Evolutionary conservation across 2,888 invertebrate species (phyloP).

Genomic region (Pristionchus exspectatus): DNA sequence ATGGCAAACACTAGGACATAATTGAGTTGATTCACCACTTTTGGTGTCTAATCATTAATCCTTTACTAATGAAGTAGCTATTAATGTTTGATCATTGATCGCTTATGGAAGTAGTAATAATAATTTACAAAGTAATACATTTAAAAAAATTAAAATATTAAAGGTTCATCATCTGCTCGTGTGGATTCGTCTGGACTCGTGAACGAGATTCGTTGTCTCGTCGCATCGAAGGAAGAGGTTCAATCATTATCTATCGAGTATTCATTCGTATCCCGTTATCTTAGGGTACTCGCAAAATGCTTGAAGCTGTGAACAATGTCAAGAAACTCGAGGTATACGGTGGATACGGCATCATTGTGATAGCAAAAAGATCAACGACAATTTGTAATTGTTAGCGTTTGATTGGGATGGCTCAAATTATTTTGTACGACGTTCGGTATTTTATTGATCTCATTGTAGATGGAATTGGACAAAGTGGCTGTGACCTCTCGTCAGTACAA

Average conservation of each 20-base stretch:
- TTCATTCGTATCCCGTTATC: not conserved
- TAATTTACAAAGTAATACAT: not conserved
- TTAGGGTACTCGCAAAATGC: constrained; percentile 51
- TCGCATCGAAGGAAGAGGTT: constrained; percentile 51
- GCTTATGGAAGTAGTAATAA: not conserved
- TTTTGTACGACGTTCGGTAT: not conserved
- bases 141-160: not conserved
- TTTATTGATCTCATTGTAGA: not conserved
- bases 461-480: constrained; percentile 50
- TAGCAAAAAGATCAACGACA: not conserved
- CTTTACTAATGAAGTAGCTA: not conserved
- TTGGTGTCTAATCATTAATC: not conserved
- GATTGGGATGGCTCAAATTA: not conserved
- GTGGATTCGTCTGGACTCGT: constrained; percentile 6
- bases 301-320: constrained; percentile 48
- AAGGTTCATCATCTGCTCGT: not conserved
- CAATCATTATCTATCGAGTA: not conserved
- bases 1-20: not conserved
- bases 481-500: constrained; percentile 19
- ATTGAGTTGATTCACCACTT: constrained; percentile 1
- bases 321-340: constrained; percentile 37
- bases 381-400: not conserved
- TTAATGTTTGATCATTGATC: not conserved
- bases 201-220: constrained; percentile 27
- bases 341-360: not conserved